phyloP scores from a whole-genome alignment of 1,140 invertebrate species.

The Elymnias hypermnestra region DNA sequence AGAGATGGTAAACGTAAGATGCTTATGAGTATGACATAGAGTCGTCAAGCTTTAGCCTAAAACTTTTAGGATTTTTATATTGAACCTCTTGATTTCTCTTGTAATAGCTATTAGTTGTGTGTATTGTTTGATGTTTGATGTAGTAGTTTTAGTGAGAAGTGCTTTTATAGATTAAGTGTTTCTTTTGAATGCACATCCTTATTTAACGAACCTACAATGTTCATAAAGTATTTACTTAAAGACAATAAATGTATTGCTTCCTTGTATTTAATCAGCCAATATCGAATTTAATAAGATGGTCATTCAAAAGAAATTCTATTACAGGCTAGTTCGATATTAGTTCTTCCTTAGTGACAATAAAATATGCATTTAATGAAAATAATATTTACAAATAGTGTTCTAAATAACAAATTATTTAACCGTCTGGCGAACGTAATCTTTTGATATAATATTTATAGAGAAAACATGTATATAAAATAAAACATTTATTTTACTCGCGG shows the following conservation, averaged over 20 bases:
- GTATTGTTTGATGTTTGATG: slow-evolving; percentile 66
- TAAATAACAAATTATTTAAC: not conserved
- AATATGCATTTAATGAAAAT: slow-evolving; percentile 1
- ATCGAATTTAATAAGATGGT: too few relatives aligned
- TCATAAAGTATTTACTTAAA: slow-evolving; percentile 9
- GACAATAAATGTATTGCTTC: too few relatives aligned
- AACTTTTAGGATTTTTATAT: slow-evolving; percentile 52
- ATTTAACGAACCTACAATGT: too few relatives aligned
- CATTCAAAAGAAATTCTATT: too few relatives aligned
- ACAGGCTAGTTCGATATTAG: too few relatives aligned
- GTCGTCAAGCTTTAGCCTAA: slow-evolving; percentile 52
- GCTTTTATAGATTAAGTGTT: slow-evolving; percentile 55
- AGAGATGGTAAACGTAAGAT: slow-evolving; percentile 25
- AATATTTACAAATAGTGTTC: not conserved
- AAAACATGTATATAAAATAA: not conserved
- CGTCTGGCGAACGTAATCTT: slow-evolving; percentile 1
- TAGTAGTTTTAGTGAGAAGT: slow-evolving; percentile 57
- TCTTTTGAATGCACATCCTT: not conserved
- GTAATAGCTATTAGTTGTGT: slow-evolving; percentile 30
- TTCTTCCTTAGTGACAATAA: too few relatives aligned
- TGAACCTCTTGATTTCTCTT: slow-evolving; percentile 37
- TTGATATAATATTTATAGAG: slow-evolving; percentile 3
- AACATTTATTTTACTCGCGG: not conserved
- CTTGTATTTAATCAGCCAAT: too few relatives aligned
- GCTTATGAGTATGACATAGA: slow-evolving; percentile 45